Evolutionary conservation across 2,888 invertebrate species (phyloP).

Genomic region (Troglohyphantes excavatus): DNA sequence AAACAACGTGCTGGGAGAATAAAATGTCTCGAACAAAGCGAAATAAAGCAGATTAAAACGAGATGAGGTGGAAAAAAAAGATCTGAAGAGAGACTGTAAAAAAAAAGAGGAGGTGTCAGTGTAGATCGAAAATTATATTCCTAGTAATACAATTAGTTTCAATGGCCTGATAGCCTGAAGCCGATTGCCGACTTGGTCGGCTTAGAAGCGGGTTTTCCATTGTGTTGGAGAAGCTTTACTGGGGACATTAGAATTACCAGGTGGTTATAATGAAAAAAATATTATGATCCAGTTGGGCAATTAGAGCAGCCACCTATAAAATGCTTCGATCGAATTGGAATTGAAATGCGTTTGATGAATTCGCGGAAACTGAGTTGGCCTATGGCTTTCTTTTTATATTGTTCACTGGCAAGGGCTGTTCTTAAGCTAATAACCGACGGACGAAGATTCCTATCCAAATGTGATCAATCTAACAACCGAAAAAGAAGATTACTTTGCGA

Average conservation of each 20-base stretch:
- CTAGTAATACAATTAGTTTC: constrained; percentile 24
- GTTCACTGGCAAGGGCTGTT: neutral
- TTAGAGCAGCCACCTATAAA: neutral
- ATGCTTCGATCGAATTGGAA: neutral
- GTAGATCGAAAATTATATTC: constrained; percentile 39
- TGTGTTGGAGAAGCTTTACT: neutral
- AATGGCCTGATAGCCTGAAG: constrained; percentile 5
- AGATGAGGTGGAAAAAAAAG: constrained; percentile 8
- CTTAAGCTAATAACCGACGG: neutral
- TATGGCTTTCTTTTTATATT: neutral
- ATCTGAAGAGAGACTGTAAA: constrained; percentile 15
- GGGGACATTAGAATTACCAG: constrained; percentile 1
- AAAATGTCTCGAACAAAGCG: constrained; percentile 48
- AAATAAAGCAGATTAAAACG: constrained; percentile 72
- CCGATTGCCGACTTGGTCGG: constrained; percentile 5
- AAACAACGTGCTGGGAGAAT: constrained; percentile 23
- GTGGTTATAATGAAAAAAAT: neutral
- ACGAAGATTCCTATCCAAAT: neutral
- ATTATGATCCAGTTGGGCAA: neutral
- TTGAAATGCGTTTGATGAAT: neutral
- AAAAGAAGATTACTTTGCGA: too few relatives aligned
- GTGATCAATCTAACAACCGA: neutral
- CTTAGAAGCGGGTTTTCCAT: neutral
- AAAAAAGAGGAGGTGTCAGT: constrained; percentile 14
- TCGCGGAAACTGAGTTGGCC: neutral